Conservation (phyloP, 1,140 invertebrate species). For the Helicoverpa zea region DNA sequence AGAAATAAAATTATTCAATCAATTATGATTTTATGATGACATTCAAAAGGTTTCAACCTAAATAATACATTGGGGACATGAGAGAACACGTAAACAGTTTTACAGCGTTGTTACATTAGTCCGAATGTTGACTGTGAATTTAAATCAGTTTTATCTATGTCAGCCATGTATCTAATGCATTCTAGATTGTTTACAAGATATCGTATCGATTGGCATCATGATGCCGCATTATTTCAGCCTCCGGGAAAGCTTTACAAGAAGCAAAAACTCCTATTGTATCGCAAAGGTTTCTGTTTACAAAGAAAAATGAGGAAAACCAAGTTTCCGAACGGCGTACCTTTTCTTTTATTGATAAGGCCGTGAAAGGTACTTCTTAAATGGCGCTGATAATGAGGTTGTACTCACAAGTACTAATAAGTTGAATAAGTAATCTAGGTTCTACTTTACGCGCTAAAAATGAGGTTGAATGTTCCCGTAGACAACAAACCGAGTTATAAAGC, state of each 20-base stretch:
- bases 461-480: neutral
- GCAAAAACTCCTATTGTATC: neutral
- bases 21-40: neutral
- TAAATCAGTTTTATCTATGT: slow-evolving; percentile 52
- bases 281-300: too few species aligned
- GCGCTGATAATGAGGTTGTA: too few species aligned
- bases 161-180: slow-evolving; percentile 41
- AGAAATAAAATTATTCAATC: neutral
- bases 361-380: too few species aligned
- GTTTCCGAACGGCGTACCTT: too few species aligned
- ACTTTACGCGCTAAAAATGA: neutral
- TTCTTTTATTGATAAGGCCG: too few species aligned
- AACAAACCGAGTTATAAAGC: slow-evolving; percentile 4
- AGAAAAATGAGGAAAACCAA: too few species aligned
- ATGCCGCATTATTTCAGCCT: neutral
- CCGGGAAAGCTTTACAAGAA: neutral
- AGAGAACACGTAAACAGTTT: slow-evolving; percentile 14
- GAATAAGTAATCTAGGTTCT: too few species aligned
- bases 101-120: slow-evolving; percentile 1
- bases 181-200: slow-evolving; percentile 18
- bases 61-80: neutral
- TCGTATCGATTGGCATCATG: neutral
- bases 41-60: slow-evolving; percentile 3
- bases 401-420: too few species aligned
- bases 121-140: slow-evolving; percentile 37